These are phyloP conservation scores for Rhagophthalmus giganteus DNA, from an alignment of 2,888 invertebrate species.

Conservation along the genomic window DNA sequence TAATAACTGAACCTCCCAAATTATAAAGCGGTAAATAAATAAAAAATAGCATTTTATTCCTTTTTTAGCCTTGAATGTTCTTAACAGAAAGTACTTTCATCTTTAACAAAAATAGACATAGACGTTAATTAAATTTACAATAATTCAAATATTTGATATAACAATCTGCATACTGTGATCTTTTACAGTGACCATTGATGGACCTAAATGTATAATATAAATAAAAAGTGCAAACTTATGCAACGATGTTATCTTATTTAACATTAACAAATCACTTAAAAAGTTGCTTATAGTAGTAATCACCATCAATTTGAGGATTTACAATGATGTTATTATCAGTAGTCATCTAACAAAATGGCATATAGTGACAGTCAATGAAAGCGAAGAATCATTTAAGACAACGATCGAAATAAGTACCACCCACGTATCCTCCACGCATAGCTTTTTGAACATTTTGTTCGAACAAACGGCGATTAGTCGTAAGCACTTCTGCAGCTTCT, in stretches of 20 bases:
- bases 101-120: slow-evolving; percentile 19
- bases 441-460: slow-evolving; percentile 96
- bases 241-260: no score
- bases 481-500: slow-evolving; percentile 96
- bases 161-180: neutral
- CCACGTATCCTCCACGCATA: slow-evolving; percentile 94
- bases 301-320: slow-evolving; percentile 10
- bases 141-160: neutral
- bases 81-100: slow-evolving; percentile 13
- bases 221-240: slow-evolving; percentile 17
- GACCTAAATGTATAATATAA: slow-evolving; percentile 12
- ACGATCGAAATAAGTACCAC: slow-evolving; percentile 91
- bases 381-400: slow-evolving; percentile 80
- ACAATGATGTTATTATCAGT: no score
- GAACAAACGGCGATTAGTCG: slow-evolving; percentile 89
- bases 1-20: slow-evolving; percentile 26
- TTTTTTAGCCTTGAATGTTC: slow-evolving; percentile 11
- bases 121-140: neutral
- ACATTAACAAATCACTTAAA: slow-evolving; percentile 12
- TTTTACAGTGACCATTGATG: no score
- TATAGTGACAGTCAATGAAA: slow-evolving; percentile 31
- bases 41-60: slow-evolving; percentile 27
- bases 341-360: slow-evolving; percentile 26
- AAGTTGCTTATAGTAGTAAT: no score
- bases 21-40: slow-evolving; percentile 24